These are phyloP conservation scores for Noctua comes DNA, from an alignment of 2,888 invertebrate species.

Conservation along the genomic window DNA sequence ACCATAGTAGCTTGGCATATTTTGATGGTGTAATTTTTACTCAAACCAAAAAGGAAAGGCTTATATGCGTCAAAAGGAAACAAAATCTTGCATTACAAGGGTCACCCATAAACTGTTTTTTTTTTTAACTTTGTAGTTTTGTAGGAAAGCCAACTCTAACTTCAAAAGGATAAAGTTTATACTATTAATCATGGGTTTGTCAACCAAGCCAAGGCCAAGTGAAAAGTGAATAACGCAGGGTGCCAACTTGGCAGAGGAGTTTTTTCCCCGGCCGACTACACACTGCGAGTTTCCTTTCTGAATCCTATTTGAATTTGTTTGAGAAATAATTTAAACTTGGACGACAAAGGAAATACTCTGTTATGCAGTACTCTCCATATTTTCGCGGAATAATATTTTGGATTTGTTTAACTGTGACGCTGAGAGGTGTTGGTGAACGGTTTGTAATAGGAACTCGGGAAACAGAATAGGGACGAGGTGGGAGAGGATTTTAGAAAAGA, in stretches of 20 bases:
- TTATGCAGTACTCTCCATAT: conserved; percentile 62
- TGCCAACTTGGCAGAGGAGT: conserved; percentile 56
- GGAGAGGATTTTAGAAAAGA: background rate
- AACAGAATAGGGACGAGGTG: too few species aligned
- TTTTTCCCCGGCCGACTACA: conserved; percentile 63
- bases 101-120: background rate
- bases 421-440: background rate
- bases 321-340: conserved; percentile 71
- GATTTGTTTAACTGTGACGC: conserved; percentile 28
- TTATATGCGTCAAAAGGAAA: background rate
- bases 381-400: conserved; percentile 45
- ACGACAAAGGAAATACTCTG: conserved; percentile 63
- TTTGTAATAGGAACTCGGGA: background rate
- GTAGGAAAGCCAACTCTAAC: conserved; percentile 11
- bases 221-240: conserved; percentile 76
- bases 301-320: conserved; percentile 74
- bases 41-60: too few species aligned
- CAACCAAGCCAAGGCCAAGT: conserved; percentile 54
- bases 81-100: background rate
- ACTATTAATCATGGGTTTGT: conserved; percentile 71
- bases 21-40: background rate
- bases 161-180: conserved; percentile 32
- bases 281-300: conserved; percentile 69
- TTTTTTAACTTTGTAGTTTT: background rate
- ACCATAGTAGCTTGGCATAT: background rate